Conservation (phyloP, 2,113 vertebrate species). For the Chaetorhynchus papuensis region DNA sequence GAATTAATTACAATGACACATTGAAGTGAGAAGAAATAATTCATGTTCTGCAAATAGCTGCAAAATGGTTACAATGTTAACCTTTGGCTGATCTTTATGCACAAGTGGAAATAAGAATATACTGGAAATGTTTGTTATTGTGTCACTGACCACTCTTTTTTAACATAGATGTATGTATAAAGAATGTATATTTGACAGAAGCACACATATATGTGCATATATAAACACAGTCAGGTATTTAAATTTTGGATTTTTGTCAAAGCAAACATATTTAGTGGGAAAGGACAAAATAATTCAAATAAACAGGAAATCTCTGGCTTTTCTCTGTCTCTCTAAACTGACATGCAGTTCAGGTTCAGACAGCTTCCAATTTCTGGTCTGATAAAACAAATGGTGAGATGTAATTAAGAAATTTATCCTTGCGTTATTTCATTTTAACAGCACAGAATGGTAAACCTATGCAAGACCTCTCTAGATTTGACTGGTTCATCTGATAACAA, state of each 20-base stretch:
- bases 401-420: neutral
- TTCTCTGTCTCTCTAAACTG: neutral
- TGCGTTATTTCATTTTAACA: neutral
- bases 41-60: neutral
- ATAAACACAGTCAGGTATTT: neutral
- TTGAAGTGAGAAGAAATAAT: conserved; percentile 27
- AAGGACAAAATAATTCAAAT: neutral
- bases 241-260: neutral
- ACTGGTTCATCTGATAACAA: neutral
- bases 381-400: neutral
- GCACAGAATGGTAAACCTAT: neutral
- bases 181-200: neutral
- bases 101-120: neutral
- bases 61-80: neutral
- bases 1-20: conserved; percentile 22
- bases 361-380: neutral
- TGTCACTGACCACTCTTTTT: neutral
- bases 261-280: neutral
- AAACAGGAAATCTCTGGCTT: neutral
- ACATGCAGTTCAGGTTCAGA: neutral
- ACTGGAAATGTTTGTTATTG: neutral
- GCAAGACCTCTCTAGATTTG: neutral
- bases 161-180: neutral
- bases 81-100: neutral
- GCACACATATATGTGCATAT: neutral